These are phyloP conservation scores for Marasmarcha lunaedactyla DNA, from an alignment of 2,888 invertebrate species.

Conservation along the genomic window DNA sequence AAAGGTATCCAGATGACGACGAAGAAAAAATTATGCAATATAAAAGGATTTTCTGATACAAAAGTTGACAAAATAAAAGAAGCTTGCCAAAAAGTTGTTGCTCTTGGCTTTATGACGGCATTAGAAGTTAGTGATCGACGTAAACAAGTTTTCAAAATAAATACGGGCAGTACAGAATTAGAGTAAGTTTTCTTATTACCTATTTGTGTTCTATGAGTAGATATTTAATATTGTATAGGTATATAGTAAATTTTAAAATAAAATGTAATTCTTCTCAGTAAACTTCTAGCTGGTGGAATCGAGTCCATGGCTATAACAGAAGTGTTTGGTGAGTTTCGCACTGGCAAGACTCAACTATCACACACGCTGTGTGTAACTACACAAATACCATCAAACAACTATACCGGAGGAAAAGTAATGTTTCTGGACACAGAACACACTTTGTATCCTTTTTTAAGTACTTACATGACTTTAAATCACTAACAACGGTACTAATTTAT, in stretches of 20 bases:
- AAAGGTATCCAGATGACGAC: conserved; percentile 87
- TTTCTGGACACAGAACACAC: conserved; percentile 87
- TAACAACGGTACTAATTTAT: too few species aligned
- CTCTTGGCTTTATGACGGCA: conserved; percentile 79
- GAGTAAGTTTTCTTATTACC: conserved; percentile 66
- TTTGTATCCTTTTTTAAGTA: conserved; percentile 81
- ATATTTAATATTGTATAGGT: background rate
- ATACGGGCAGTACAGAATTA: conserved; percentile 74
- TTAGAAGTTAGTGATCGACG: conserved; percentile 79
- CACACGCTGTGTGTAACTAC: conserved; percentile 85
- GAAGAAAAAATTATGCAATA: conserved; percentile 75
- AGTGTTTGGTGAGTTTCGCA: conserved; percentile 85
- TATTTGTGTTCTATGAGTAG: background rate
- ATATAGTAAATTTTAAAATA: background rate
- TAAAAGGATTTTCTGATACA: conserved; percentile 82
- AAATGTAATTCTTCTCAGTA: conserved; percentile 50
- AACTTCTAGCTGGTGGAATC: conserved; percentile 81
- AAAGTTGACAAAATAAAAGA: conserved; percentile 86
- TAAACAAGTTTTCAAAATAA: conserved; percentile 78
- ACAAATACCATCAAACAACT: conserved; percentile 78
- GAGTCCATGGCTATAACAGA: conserved; percentile 89
- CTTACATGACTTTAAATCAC: too few species aligned
- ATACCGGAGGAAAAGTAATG: conserved; percentile 83
- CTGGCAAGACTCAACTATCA: conserved; percentile 85
- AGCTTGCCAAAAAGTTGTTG: conserved; percentile 75